Percentiles rank a stretch among this genome's conserved stretches.
Conservation (phyloP, 2,113 vertebrate genomes). For the Sapajus apella region DNA sequence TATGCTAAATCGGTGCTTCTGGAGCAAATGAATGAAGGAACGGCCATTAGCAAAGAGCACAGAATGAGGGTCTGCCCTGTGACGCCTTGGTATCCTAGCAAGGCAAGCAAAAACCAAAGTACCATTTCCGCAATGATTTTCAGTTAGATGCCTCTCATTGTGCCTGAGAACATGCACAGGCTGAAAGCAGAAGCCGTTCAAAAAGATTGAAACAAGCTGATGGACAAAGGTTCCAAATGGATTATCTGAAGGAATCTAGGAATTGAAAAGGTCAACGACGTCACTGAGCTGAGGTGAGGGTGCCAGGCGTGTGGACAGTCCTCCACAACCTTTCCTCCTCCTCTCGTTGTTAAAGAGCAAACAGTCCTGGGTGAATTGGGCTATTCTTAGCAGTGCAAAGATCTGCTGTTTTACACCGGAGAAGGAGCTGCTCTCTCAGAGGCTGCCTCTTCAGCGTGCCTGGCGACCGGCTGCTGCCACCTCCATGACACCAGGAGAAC, state of each 20-base stretch:
- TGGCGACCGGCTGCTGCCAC: too few relatives aligned
- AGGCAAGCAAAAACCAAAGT: background rate
- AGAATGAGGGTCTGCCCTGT: background rate
- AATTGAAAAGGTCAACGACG: too few relatives aligned
- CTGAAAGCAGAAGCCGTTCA: background rate
- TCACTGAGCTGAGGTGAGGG: background rate
- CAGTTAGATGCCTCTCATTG: background rate
- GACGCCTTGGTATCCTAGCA: background rate
- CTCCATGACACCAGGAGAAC: too few relatives aligned
- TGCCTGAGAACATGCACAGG: background rate
- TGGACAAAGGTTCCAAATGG: background rate
- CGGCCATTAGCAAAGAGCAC: background rate
- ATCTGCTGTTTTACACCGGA: background rate
- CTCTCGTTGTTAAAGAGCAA: background rate
- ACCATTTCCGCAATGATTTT: background rate
- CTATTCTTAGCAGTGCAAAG: too few relatives aligned
- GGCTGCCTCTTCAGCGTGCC: rapidly evolving
- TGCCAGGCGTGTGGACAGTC: background rate
- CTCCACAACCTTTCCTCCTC: background rate
- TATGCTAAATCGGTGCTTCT: background rate
- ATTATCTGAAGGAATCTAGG: too few relatives aligned
- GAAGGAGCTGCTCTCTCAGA: background rate
- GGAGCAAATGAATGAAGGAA: background rate
- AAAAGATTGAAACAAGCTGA: background rate
- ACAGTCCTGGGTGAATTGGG: too few relatives aligned